phyloP scores from a whole-genome alignment of 2,797 vertebrate species.

The Pangasius djambal region DNA sequence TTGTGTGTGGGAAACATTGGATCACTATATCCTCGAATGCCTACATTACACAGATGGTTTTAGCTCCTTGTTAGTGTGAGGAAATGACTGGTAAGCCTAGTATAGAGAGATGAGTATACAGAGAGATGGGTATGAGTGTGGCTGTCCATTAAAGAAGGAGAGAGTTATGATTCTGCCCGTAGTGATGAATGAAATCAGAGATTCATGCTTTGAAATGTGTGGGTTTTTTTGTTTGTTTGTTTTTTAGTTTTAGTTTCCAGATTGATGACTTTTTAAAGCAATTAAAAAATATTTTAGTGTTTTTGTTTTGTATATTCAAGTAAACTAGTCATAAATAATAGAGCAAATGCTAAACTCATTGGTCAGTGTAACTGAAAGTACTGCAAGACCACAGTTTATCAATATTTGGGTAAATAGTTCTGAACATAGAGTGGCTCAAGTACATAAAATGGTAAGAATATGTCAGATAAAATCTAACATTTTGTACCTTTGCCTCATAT shows the following conservation, averaged over 20 bases:
- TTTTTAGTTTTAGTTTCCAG: neutral
- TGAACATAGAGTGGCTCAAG: neutral
- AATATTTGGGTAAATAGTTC: neutral
- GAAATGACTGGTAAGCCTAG: neutral
- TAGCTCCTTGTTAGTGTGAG: conserved; percentile 22
- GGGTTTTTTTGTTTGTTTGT: no score
- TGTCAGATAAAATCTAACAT: neutral
- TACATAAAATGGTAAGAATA: neutral
- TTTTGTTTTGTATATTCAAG: neutral
- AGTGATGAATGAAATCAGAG: neutral
- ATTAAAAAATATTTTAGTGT: neutral
- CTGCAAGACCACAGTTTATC: neutral
- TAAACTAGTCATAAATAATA: neutral
- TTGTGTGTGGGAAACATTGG: neutral
- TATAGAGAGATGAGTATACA: conserved; percentile 10
- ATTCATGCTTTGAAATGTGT: neutral
- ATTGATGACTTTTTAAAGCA: neutral
- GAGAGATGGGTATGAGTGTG: neutral
- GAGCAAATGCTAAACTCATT: neutral
- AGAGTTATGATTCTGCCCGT: neutral
- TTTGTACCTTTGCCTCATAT: neutral
- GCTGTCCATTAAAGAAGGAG: neutral
- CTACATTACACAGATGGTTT: neutral
- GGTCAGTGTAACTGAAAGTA: neutral
- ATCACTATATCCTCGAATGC: neutral